A percentile compares a stretch with the other conserved stretches of the same genome.
Conservation (phyloP, 2,113 vertebrate species). For the Sinosuthora webbiana region DNA sequence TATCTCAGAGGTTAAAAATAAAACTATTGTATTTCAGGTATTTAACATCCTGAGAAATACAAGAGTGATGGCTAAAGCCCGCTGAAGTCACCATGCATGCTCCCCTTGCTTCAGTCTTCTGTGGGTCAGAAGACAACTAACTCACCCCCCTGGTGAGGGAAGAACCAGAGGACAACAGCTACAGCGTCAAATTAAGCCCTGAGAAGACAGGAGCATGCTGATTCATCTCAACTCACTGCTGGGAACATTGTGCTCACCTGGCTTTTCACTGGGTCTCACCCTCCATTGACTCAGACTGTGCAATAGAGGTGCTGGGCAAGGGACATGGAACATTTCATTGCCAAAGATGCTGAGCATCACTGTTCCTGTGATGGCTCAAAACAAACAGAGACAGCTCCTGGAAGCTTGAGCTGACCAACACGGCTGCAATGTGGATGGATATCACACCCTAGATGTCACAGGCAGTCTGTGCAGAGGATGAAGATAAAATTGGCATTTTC, state of each 20-base stretch:
- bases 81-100: neutral
- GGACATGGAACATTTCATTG: neutral
- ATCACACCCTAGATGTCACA: neutral
- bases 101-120: neutral
- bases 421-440: neutral
- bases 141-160: neutral
- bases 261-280: neutral
- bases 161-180: neutral
- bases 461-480: neutral
- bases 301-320: neutral
- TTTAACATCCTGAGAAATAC: neutral
- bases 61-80: neutral
- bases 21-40: neutral
- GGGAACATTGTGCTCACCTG: neutral
- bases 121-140: neutral
- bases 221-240: neutral
- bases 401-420: neutral
- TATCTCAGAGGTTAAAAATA: constrained; percentile 34
- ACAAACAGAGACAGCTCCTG: neutral
- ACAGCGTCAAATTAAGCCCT: neutral
- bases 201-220: neutral
- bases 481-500: neutral
- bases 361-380: neutral
- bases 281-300: neutral
- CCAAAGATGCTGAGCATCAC: neutral